Evolutionary conservation across 2,888 invertebrate species (phyloP).

Genomic region (Candidula unifasciata): DNA sequence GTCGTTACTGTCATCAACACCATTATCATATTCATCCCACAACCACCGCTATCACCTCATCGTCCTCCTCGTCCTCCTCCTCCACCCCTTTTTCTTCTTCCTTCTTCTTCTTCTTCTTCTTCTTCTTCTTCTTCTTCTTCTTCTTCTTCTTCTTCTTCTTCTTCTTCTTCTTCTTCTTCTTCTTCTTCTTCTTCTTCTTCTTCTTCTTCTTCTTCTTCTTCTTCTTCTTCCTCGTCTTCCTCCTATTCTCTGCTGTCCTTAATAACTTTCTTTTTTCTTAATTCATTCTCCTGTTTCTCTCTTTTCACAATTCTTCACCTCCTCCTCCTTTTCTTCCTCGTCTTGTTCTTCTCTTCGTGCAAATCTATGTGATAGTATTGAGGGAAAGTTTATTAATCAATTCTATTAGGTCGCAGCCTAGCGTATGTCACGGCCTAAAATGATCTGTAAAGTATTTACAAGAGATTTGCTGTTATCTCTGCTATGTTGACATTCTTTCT

Average conservation of each 20-base stretch:
- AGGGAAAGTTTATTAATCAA: too few relatives aligned
- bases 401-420: too few relatives aligned
- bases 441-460: too few relatives aligned
- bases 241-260: too few relatives aligned
- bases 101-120: conserved; percentile 21
- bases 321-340: neutral
- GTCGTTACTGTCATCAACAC: too few relatives aligned
- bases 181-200: conserved; percentile 35
- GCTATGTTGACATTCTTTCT: too few relatives aligned
- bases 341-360: too few relatives aligned
- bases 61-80: neutral
- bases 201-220: conserved; percentile 15
- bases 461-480: too few relatives aligned
- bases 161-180: conserved; percentile 36
- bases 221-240: conserved; percentile 2
- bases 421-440: too few relatives aligned
- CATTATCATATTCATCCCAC: too few relatives aligned
- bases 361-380: too few relatives aligned
- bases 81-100: neutral
- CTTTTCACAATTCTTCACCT: neutral
- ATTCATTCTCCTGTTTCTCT: neutral
- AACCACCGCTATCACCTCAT: too few relatives aligned
- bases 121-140: conserved; percentile 33
- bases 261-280: conserved; percentile 18
- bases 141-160: conserved; percentile 36